These are phyloP conservation scores for Onychomys leucogaster DNA, from an alignment of 2,797 vertebrate species.

Conservation along the genomic window DNA sequence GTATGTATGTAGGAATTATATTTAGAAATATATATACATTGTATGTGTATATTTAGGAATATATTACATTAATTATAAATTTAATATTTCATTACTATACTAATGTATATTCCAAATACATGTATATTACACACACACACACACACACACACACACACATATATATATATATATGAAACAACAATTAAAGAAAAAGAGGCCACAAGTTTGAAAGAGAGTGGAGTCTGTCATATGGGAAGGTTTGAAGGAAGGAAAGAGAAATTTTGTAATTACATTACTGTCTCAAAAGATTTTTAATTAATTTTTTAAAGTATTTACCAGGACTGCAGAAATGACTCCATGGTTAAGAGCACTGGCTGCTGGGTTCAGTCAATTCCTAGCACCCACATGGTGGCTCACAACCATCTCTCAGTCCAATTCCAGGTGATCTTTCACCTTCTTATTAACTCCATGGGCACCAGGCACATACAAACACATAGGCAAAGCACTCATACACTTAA, in stretches of 20 bases:
- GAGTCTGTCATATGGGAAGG: not conserved
- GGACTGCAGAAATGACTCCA: not conserved
- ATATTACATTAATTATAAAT: not conserved
- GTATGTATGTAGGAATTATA: not conserved
- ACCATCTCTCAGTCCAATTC: not conserved
- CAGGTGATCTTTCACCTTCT: not conserved
- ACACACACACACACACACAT: too few relatives aligned
- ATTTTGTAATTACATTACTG: not conserved
- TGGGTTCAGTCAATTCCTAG: not conserved
- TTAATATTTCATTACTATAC: not conserved
- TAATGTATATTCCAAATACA: not conserved
- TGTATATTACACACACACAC: too few relatives aligned
- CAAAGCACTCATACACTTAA: not conserved
- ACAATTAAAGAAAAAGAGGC: not conserved
- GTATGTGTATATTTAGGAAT: not conserved
- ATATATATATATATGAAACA: too few relatives aligned
- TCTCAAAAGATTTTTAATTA: not conserved
- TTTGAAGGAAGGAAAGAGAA: not conserved
- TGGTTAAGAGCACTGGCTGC: not conserved
- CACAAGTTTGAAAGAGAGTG: not conserved
- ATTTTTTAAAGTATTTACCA: not conserved
- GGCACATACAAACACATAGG: not conserved
- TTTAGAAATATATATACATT: not conserved
- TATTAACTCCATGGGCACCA: not conserved
- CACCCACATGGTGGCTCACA: not conserved